A percentile compares a stretch with the other conserved stretches of the same genome.
Conservation (phyloP, 2,797 vertebrate species). For the Acanthurus lineatus region DNA sequence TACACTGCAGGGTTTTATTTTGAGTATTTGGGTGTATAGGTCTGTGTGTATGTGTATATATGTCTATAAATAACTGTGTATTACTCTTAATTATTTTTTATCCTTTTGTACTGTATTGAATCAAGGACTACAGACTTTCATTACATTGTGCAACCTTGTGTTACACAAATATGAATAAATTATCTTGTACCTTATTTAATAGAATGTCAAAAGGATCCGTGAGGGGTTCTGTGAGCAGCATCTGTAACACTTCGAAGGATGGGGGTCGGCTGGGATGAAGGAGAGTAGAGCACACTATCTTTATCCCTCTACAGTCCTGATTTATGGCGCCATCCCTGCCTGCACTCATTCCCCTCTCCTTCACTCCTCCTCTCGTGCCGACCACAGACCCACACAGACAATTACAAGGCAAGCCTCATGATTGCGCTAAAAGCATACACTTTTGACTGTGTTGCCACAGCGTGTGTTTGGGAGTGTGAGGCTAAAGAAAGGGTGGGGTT, state of each 20-base stretch:
- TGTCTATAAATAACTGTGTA: too few relatives aligned
- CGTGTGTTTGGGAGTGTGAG: constrained; percentile 25
- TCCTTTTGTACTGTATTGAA: too few relatives aligned
- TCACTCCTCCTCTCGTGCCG: constrained; percentile 42
- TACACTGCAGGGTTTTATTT: too few relatives aligned
- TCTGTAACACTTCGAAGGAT: constrained; percentile 7
- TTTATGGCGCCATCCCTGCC: constrained; percentile 60
- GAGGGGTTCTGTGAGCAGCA: constrained; percentile 22
- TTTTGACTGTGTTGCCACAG: constrained; percentile 24
- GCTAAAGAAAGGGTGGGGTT: constrained; percentile 13
- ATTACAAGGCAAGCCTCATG: constrained; percentile 55
- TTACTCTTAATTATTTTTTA: too few relatives aligned
- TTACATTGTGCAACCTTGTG: too few relatives aligned
- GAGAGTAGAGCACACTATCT: constrained; percentile 45
- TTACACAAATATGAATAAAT: too few relatives aligned
- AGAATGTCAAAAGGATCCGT: constrained; percentile 18
- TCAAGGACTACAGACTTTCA: too few relatives aligned
- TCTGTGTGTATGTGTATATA: too few relatives aligned
- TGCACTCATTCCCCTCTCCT: constrained; percentile 50
- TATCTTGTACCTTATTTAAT: not conserved
- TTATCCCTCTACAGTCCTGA: constrained; percentile 60
- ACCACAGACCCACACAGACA: constrained; percentile 56
- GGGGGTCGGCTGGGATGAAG: too few relatives aligned
- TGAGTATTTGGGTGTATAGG: too few relatives aligned
- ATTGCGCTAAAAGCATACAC: constrained; percentile 62